phyloP scores from a whole-genome alignment of 1,140 invertebrate species.

The Whitmania pigra region DNA sequence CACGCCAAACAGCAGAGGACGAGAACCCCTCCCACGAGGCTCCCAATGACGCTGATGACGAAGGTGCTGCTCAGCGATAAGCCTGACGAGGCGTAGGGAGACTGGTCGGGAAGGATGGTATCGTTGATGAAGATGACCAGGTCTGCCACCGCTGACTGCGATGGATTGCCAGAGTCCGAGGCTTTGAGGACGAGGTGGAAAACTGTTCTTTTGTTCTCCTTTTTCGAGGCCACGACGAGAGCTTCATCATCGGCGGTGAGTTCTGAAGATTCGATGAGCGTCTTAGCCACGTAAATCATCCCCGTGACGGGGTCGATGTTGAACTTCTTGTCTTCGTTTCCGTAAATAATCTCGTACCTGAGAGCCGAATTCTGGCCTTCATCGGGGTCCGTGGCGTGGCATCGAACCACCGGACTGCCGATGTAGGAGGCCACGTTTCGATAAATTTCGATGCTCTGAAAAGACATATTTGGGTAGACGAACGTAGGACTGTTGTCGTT shows the following conservation, averaged over 20 bases:
- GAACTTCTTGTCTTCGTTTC: conserved; percentile 15
- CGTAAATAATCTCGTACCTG: conserved; percentile 14
- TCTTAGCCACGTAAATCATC: background rate
- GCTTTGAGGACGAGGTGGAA: conserved; percentile 10
- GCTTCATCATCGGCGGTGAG: background rate
- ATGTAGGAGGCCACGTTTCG: background rate
- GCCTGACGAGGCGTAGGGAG: background rate
- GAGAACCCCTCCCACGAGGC: conserved; percentile 9
- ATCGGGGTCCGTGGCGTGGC: conserved; percentile 22
- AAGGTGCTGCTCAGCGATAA: background rate
- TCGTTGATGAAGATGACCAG: conserved; percentile 15
- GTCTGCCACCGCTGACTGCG: background rate
- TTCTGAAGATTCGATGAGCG: conserved; percentile 4
- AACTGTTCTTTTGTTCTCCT: background rate
- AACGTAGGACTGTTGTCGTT: conserved; percentile 23
- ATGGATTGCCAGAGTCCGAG: background rate
- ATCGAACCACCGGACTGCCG: background rate
- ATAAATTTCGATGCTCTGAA: background rate
- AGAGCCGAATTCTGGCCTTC: background rate
- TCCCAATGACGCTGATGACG: background rate
- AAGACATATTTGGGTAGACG: conserved; percentile 6
- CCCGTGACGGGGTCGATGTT: conserved; percentile 12
- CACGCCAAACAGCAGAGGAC: background rate
- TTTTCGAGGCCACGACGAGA: background rate
- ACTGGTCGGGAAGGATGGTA: background rate